Percentiles rank a stretch among this genome's conserved stretches.
These are phyloP conservation scores for Cosmorhoe ocellata DNA, from an alignment of 2,888 invertebrate genomes.

Conservation along the genomic window DNA sequence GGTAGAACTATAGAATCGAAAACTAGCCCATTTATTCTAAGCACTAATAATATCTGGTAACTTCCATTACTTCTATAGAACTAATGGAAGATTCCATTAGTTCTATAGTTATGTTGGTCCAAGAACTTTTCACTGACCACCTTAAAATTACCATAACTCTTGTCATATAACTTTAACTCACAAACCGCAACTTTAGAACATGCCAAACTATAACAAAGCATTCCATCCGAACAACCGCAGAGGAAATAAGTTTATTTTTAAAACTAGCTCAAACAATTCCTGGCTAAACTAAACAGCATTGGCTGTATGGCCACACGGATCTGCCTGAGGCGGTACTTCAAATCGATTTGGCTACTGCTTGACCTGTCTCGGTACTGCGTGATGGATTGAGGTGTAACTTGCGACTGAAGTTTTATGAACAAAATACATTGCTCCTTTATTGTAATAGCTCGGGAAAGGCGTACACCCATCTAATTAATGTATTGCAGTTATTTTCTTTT, in stretches of 20 bases:
- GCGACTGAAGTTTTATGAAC: background rate
- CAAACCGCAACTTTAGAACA: background rate
- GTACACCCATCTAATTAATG: no score
- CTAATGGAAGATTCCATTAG: no score
- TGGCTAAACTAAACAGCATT: conserved; percentile 49
- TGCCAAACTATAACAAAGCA: conserved; percentile 1
- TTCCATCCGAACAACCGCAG: background rate
- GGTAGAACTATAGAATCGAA: no score
- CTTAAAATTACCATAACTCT: background rate
- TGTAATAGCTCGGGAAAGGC: no score
- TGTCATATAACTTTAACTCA: background rate
- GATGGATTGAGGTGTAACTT: conserved; percentile 8
- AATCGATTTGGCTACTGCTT: conserved; percentile 62
- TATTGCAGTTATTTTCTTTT: no score
- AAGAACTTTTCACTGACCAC: no score
- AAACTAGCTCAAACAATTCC: conserved; percentile 50
- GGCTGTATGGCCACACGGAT: conserved; percentile 46
- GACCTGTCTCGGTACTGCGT: conserved; percentile 40
- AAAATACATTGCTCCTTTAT: conserved; percentile 13
- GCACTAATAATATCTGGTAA: no score
- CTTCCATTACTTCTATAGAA: no score
- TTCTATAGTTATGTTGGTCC: no score
- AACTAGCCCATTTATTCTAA: no score
- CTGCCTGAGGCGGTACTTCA: conserved; percentile 47
- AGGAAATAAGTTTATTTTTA: conserved; percentile 46